These are phyloP conservation scores for Archilochus colubris DNA, from an alignment of 2,113 vertebrate genomes.

Conservation along the genomic window DNA sequence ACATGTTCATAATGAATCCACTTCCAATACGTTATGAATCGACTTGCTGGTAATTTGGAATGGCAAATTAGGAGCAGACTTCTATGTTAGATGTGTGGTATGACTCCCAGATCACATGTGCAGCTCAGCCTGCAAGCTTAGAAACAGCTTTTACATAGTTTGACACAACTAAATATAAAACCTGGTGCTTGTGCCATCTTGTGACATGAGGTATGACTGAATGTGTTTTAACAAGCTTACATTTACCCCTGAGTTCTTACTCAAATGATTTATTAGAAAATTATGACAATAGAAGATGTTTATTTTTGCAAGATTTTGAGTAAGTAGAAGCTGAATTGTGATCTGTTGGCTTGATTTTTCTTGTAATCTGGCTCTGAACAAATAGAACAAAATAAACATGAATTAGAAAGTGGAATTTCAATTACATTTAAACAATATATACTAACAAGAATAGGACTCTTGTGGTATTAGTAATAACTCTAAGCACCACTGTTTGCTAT, in stretches of 20 bases:
- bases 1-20: background rate
- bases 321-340: background rate
- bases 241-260: background rate
- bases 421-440: background rate
- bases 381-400: background rate
- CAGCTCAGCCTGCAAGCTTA: background rate
- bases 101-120: background rate
- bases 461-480: background rate
- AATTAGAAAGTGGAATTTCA: constrained; percentile 6
- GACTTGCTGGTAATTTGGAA: background rate
- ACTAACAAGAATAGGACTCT: background rate
- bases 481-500: background rate
- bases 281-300: background rate
- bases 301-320: background rate
- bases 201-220: background rate
- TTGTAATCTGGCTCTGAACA: background rate
- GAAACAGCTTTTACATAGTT: background rate
- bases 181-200: background rate
- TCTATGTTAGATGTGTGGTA: background rate
- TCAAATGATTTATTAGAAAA: background rate
- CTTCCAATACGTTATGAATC: background rate
- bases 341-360: background rate
- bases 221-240: background rate
- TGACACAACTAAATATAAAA: background rate
- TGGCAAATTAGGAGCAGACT: background rate